Evolutionary conservation across 2,113 vertebrate species (phyloP).

Genomic region (Clinocottus analis): DNA sequence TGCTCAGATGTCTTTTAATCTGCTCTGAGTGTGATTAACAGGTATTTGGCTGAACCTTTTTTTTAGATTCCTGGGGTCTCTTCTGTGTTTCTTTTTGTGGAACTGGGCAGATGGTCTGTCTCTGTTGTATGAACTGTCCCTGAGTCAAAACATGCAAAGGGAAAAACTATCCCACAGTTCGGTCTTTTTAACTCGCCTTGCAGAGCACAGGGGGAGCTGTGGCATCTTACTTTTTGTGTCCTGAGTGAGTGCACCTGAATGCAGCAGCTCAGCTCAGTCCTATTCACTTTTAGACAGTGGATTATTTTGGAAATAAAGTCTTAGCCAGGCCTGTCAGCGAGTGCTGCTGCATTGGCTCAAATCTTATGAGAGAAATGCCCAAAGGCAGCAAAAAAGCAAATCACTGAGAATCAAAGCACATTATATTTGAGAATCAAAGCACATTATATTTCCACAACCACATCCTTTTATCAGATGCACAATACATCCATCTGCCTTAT

Average conservation of each 20-base stretch:
- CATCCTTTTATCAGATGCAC: conserved; percentile 23
- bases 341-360: conserved; percentile 55
- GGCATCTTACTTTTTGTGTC: conserved; percentile 51
- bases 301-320: conserved; percentile 71
- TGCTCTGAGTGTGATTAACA: background rate
- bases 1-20: background rate
- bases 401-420: conserved; percentile 54
- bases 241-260: conserved; percentile 45
- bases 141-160: conserved; percentile 36
- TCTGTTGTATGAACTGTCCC: conserved; percentile 14
- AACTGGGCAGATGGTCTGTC: conserved; percentile 26
- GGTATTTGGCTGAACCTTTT: background rate
- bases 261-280: conserved; percentile 49
- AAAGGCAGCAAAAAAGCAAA: conserved; percentile 64
- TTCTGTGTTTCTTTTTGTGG: conserved; percentile 13
- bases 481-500: conserved; percentile 23
- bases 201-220: conserved; percentile 45
- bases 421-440: conserved; percentile 63
- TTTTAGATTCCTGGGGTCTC: conserved; percentile 6
- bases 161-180: conserved; percentile 5
- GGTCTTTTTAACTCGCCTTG: background rate
- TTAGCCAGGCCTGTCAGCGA: conserved; percentile 61
- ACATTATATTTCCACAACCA: conserved; percentile 53
- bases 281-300: conserved; percentile 59
- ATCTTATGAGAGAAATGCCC: conserved; percentile 59